phyloP scores from a whole-genome alignment of 2,113 vertebrate genomes.

The Ciconia maguari region DNA sequence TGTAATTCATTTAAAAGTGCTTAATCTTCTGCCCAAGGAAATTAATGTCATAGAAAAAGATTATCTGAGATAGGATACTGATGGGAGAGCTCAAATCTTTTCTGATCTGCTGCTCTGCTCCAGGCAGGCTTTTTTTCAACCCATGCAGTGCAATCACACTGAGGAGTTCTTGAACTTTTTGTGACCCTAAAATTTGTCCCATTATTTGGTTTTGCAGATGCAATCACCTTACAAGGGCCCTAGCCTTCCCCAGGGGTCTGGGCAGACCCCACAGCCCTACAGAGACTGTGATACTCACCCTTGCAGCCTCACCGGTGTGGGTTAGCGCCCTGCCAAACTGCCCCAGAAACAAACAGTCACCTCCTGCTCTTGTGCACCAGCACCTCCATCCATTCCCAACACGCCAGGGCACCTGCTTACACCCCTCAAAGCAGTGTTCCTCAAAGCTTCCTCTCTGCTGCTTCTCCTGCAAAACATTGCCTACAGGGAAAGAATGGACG shows the following conservation, averaged over 20 bases:
- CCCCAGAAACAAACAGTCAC: not conserved
- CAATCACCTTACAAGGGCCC: not conserved
- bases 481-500: not conserved
- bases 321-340: not conserved
- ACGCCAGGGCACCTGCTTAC: fast-evolving
- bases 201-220: not conserved
- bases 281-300: not conserved
- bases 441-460: not conserved
- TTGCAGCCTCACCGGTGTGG: not conserved
- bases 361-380: not conserved
- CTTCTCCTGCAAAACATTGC: not conserved
- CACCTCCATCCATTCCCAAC: not conserved
- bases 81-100: not conserved
- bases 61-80: not conserved
- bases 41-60: not conserved
- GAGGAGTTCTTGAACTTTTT: not conserved
- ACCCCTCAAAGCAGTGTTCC: not conserved
- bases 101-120: not conserved
- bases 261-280: not conserved
- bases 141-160: not conserved
- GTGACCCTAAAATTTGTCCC: not conserved
- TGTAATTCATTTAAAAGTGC: not conserved
- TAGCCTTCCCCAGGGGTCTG: not conserved
- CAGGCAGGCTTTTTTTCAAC: not conserved
- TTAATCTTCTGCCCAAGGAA: constrained; percentile 13